phyloP scores from a whole-genome alignment of 2,888 invertebrate genomes.

The Xanthorhoe designata region DNA sequence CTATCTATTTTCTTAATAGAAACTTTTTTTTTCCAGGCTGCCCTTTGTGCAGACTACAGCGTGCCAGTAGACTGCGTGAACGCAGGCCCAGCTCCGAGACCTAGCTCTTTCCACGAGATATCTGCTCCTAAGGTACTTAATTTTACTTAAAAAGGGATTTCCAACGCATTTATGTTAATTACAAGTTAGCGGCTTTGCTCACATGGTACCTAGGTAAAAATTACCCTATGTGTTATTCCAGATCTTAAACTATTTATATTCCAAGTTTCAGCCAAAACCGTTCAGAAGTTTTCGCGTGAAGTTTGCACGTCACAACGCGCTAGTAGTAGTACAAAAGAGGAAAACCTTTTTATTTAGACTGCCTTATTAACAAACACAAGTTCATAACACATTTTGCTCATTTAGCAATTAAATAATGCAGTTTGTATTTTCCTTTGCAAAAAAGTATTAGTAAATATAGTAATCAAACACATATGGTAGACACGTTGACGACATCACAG shows the following conservation, averaged over 20 bases:
- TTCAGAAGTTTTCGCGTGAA: no score
- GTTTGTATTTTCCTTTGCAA: background rate
- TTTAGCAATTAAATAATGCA: background rate
- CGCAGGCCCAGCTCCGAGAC: conserved; percentile 88
- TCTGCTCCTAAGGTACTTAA: conserved; percentile 76
- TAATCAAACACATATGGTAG: conserved; percentile 8
- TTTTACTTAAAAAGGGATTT: no score
- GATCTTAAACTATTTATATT: no score
- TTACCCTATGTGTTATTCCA: no score
- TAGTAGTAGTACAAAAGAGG: no score
- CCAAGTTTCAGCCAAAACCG: no score
- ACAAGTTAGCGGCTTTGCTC: no score
- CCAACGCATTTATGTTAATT: no score
- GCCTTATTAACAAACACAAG: no score
- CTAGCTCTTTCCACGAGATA: conserved; percentile 86
- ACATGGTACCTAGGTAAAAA: no score
- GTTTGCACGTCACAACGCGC: background rate
- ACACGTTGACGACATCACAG: conserved; percentile 27
- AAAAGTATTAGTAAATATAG: background rate
- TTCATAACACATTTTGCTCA: background rate
- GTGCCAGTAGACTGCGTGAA: conserved; percentile 93
- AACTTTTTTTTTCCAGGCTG: conserved; percentile 86
- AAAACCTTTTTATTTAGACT: no score
- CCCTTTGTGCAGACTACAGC: conserved; percentile 94
- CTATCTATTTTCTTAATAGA: background rate